Evolutionary conservation across 2,888 invertebrate species (phyloP), one percentile per base, ranked within the genome.

Genomic region (Amphipoea lucens): DNA sequence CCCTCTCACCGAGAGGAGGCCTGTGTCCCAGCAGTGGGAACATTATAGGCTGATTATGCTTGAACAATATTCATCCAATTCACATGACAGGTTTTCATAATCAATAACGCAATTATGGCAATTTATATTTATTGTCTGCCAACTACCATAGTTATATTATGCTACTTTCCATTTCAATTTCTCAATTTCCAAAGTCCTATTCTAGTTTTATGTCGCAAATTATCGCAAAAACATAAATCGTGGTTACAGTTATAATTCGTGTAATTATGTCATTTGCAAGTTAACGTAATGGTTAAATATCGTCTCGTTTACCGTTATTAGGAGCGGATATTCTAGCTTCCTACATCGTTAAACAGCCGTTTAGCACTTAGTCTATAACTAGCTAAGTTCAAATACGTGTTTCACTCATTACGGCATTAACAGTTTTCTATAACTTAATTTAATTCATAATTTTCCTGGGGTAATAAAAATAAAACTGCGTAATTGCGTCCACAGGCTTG

Each of bases 371-470:
- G 54, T 62, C 5, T 57, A n/a, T 78, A 78, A 85, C 75, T 68
- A 17, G 88, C 65, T 78, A 72, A 88, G 86, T 86, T 88, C 77
- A 76, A 78, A 82, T 82, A 76, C 77, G 68, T 86, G 88, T 79
- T 76, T 68, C 40, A 62, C 70, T 76, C 66, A 83, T 83, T 76
- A 87, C 42, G 14, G 45, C 62, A 54, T 71, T 51, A 69, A 68
- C 66, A 74, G 76, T 88, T 78, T 81, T 81, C 88, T 76, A 45
- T 78, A n/a, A 68, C 23, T 76, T 69, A 63, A 65, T 82, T 65
- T 77, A 20, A 69, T 78, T 86, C 45, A 76, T 83, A 84, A 48
- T 71, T 84, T 80, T 57, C 48, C 14, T 70, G 40, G 1, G 12
- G n/a, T 36, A 62, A 4, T 71, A 67, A 54, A 84, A 66, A 60